Percentiles rank a stretch among this genome's conserved stretches.
These are phyloP conservation scores for Perdita meconis DNA, from an alignment of 2,888 invertebrate genomes.

Conservation along the genomic window DNA sequence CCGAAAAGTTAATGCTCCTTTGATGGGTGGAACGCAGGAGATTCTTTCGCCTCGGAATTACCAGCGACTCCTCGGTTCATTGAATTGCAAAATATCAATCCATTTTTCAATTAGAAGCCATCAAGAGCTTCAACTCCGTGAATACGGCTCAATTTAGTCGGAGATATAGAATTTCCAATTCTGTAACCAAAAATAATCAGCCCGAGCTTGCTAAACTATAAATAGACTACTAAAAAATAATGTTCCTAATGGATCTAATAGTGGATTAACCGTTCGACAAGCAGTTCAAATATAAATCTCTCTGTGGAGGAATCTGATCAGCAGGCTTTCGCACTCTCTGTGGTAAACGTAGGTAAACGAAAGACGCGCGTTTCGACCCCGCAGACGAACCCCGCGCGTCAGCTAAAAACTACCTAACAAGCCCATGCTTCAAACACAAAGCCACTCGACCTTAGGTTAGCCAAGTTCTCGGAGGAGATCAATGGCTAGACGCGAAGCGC, in stretches of 20 bases:
- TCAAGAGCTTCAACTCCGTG: too few relatives aligned
- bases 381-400: neutral
- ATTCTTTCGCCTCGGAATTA: neutral
- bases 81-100: too few relatives aligned
- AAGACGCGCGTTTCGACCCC: neutral
- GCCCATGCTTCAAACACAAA: conserved; percentile 6
- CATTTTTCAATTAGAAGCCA: too few relatives aligned
- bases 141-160: too few relatives aligned
- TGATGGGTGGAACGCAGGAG: neutral
- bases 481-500: neutral
- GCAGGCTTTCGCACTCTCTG: neutral
- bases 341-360: neutral
- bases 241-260: too few relatives aligned
- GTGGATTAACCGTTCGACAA: too few relatives aligned
- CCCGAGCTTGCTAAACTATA: too few relatives aligned
- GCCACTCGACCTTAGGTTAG: conserved; percentile 11
- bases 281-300: too few relatives aligned
- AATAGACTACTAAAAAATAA: too few relatives aligned
- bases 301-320: neutral
- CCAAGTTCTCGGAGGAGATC: conserved; percentile 22
- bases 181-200: too few relatives aligned
- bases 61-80: neutral
- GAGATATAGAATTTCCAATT: too few relatives aligned
- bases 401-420: conserved; percentile 1
- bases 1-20: conserved; percentile 15